Base-by-base conservation (phyloP, 1,140 invertebrate species). In the Leptinotarsa lineolata region DNA sequence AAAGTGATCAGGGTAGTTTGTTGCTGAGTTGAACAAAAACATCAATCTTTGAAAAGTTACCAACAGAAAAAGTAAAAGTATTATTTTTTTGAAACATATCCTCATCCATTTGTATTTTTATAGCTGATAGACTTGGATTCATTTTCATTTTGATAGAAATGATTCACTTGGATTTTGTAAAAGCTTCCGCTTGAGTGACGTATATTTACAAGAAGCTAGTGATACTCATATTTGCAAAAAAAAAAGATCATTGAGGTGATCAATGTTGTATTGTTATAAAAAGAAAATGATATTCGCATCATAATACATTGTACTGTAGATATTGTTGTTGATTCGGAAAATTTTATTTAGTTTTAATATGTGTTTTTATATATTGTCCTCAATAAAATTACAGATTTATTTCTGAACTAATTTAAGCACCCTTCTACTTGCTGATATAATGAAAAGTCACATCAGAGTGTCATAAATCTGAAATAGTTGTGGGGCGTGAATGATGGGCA, bases 221-320 rank as follows among this genome's bases (percentile, higher is more conserved):
- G 80, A 82, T 80, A 82, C 76, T 77, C 48, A 71, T 78, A 81
- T 73, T 74, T 81, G 73, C 74, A 79, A 76, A 78, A 76, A 75
- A 48, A 76, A 65, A 75, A 77, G 76, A 80, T 76, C 77, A 79
- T 79, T 81, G 76, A 80, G 76, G 78, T 82, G 78, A 83, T 83
- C 78, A 80, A 82, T 83, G 82, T 83, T 83, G 82, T 84, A 83
- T 84, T 83, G 82, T 84, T 84, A 83, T 82, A 78, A 79, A 66
- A 76, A 77, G 77, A 39, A 39, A 76, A 80, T 80, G 78, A 83
- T 81, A 83, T 81, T 82, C 80, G 77, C 81, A 82, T 74, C 81
- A 83, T 81, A 80, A 77, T 80, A 79, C 74, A 80, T 74, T 82
- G 78, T 83, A 81, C 76, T 83, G 80, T 84, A 83, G 83, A 83